Conservation (phyloP, 1,140 invertebrate genomes). For the Maniola jurtina region DNA sequence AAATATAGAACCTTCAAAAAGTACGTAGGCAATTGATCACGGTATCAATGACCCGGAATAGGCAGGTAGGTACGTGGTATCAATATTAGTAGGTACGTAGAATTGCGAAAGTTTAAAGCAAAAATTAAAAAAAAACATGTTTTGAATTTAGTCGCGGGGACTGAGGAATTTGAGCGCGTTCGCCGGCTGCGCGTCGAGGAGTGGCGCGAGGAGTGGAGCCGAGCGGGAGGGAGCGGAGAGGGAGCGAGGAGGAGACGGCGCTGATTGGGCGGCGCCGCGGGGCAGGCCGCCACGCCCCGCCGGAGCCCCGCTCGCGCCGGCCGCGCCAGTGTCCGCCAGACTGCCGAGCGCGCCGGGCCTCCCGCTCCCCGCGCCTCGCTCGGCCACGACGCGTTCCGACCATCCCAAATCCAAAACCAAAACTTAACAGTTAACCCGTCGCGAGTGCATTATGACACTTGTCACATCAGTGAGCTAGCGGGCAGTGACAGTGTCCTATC, state of each 20-base stretch:
- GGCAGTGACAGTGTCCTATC: constrained; percentile 69
- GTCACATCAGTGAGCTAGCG: constrained; percentile 77
- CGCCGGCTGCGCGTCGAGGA: constrained; percentile 32
- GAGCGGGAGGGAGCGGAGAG: constrained; percentile 30
- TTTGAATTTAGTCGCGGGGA: constrained; percentile 14
- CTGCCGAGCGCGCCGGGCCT: constrained; percentile 76
- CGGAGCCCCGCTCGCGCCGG: constrained; percentile 45
- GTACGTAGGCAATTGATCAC: too few species aligned
- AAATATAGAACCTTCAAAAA: too few species aligned
- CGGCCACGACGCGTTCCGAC: constrained; percentile 64
- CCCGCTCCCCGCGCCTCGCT: constrained; percentile 73
- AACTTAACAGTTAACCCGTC: constrained; percentile 50
- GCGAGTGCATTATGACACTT: constrained; percentile 78
- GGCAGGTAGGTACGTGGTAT: too few species aligned
- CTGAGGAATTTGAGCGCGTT: constrained; percentile 24
- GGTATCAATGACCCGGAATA: too few species aligned
- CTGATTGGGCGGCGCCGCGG: constrained; percentile 43
- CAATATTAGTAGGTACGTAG: not conserved
- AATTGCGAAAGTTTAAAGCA: not conserved
- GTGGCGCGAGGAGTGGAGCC: constrained; percentile 32
- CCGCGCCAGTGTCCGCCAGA: constrained; percentile 75
- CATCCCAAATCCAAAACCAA: constrained; percentile 30
- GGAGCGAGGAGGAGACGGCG: constrained; percentile 34
- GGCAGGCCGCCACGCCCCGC: constrained; percentile 56
- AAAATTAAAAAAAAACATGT: not conserved